A percentile compares a stretch with the other conserved stretches of the same genome.
Conservation (phyloP, 2,797 vertebrate genomes). For the Xyrichtys novacula region DNA sequence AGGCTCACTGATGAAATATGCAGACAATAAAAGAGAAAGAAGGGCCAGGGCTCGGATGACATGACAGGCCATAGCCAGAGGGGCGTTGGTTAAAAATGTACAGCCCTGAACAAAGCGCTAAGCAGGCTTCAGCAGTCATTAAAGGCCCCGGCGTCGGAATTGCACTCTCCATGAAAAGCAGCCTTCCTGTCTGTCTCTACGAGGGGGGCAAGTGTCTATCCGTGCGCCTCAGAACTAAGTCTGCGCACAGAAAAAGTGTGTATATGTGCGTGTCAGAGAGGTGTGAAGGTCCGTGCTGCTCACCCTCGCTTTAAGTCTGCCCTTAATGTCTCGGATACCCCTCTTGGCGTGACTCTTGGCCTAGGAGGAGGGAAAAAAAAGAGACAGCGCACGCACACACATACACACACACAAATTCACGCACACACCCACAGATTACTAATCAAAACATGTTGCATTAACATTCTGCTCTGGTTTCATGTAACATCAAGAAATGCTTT, state of each 20-base stretch:
- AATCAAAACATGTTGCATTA: slow-evolving; percentile 75
- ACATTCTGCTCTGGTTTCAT: slow-evolving; percentile 71
- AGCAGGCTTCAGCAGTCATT: slow-evolving; percentile 91
- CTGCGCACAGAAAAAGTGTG: slow-evolving; percentile 25
- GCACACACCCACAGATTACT: slow-evolving; percentile 50
- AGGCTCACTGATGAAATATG: slow-evolving; percentile 90
- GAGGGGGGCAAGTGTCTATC: slow-evolving; percentile 60
- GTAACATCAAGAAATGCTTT: slow-evolving; percentile 79
- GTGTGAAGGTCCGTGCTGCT: slow-evolving; percentile 61
- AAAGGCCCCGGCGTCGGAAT: slow-evolving; percentile 83
- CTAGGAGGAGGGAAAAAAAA: slow-evolving; percentile 72
- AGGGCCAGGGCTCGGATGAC: slow-evolving; percentile 78
- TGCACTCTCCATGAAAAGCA: slow-evolving; percentile 82
- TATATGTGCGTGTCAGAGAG: slow-evolving; percentile 42
- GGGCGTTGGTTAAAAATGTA: slow-evolving; percentile 91
- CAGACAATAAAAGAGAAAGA: slow-evolving; percentile 87
- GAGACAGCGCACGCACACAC: slow-evolving; percentile 22
- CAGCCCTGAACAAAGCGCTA: slow-evolving; percentile 89
- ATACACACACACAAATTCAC: slow-evolving; percentile 19
- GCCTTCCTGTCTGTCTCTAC: slow-evolving; percentile 72
- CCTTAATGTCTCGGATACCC: slow-evolving; percentile 94
- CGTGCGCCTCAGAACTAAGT: slow-evolving; percentile 28
- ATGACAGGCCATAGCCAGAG: slow-evolving; percentile 90
- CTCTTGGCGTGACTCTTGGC: slow-evolving; percentile 95
- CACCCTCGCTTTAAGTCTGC: slow-evolving; percentile 94